phyloP scores from a whole-genome alignment of 2,113 vertebrate species.

The Myotis lucifugus region DNA sequence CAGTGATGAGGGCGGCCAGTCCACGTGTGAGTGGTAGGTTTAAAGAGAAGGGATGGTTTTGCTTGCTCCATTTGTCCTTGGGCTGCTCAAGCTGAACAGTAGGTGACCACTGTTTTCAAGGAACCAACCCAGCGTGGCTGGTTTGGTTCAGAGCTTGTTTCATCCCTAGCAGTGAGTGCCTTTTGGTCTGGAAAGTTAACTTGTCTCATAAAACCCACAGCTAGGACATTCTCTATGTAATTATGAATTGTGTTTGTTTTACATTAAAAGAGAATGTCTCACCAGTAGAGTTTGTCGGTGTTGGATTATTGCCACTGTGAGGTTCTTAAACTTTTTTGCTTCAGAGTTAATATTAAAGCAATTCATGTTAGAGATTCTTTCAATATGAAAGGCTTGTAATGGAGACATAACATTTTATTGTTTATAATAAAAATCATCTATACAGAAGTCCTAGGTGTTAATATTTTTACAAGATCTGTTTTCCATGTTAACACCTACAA shows the following conservation, averaged over 20 bases:
- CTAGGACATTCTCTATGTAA: constrained; percentile 83
- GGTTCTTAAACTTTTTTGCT: constrained; percentile 80
- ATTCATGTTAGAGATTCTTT: constrained; percentile 83
- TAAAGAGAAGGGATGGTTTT: not conserved
- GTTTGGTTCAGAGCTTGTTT: constrained; percentile 78
- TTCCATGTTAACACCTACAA: too few species aligned
- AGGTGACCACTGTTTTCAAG: constrained; percentile 55
- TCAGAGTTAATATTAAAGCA: constrained; percentile 80
- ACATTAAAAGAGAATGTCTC: constrained; percentile 80
- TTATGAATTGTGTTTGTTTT: constrained; percentile 84
- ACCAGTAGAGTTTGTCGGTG: constrained; percentile 85
- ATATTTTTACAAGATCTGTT: too few species aligned
- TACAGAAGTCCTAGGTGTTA: constrained; percentile 55
- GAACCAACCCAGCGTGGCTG: constrained; percentile 67
- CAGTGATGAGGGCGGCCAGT: constrained; percentile 56
- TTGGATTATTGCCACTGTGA: constrained; percentile 87
- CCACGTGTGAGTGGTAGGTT: not conserved
- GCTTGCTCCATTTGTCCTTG: constrained; percentile 50
- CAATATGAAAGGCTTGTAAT: constrained; percentile 80
- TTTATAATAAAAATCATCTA: constrained; percentile 81
- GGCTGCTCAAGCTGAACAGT: constrained; percentile 67
- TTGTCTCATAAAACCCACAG: constrained; percentile 86
- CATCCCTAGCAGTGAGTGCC: constrained; percentile 89
- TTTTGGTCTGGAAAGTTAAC: constrained; percentile 87
- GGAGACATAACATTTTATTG: constrained; percentile 82